Conservation (phyloP, 2,797 vertebrate genomes). For the Helicolenus hilgendorfi region DNA sequence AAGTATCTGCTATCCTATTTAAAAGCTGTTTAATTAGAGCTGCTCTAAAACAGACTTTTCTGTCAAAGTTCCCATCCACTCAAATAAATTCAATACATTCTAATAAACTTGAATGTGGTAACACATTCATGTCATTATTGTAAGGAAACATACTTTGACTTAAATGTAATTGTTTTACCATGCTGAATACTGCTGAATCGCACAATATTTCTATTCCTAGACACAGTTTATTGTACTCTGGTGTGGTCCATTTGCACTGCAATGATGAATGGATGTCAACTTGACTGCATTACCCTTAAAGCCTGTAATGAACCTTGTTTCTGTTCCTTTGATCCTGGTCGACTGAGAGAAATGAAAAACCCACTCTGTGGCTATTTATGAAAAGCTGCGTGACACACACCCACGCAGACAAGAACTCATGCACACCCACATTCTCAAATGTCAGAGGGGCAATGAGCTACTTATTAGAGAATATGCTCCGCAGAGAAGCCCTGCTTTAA, state of each 20-base stretch:
- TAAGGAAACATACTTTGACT: not conserved
- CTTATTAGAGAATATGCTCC: constrained; percentile 85
- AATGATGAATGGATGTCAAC: constrained; percentile 33
- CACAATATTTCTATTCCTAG: not conserved
- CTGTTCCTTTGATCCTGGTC: constrained; percentile 38
- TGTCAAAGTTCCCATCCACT: not conserved
- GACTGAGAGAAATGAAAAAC: constrained; percentile 13
- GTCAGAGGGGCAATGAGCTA: constrained; percentile 83
- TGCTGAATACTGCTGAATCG: not conserved
- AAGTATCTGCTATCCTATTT: not conserved
- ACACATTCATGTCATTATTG: not conserved
- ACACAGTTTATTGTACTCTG: not conserved
- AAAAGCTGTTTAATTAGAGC: not conserved
- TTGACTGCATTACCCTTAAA: constrained; percentile 28
- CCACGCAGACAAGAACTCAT: constrained; percentile 43
- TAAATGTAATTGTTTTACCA: not conserved
- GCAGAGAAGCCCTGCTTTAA: constrained; percentile 81
- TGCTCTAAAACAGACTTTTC: not conserved
- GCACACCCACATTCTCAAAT: constrained; percentile 53
- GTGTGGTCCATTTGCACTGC: not conserved
- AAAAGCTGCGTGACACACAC: constrained; percentile 42
- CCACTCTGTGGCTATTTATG: constrained; percentile 54
- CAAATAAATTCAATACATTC: not conserved
- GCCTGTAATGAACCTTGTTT: constrained; percentile 42
- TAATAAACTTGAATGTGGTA: not conserved